Evolutionary conservation across 2,888 invertebrate genomes (phyloP).

Genomic region (Ectobius pallidus): DNA sequence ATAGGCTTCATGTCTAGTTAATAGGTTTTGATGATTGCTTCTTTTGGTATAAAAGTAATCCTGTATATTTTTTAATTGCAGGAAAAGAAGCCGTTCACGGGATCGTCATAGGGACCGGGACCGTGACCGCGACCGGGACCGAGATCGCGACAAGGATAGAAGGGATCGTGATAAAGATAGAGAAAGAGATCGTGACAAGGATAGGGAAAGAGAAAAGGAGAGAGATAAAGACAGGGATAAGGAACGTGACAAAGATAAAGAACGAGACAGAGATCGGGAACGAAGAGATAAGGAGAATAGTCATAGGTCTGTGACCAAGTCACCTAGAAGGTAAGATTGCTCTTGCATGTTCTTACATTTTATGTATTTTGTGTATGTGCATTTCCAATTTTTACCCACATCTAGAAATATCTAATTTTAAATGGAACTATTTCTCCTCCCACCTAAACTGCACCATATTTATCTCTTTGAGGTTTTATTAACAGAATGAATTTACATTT

Average conservation of each 20-base stretch:
- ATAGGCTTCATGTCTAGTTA: too few relatives aligned
- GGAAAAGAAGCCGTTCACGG: constrained; percentile 36
- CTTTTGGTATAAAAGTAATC: too few relatives aligned
- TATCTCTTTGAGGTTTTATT: too few relatives aligned
- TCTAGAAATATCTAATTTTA: too few relatives aligned
- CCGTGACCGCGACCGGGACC: constrained; percentile 45
- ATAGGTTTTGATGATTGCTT: too few relatives aligned
- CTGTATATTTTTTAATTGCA: too few relatives aligned
- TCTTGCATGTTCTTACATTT: not conserved
- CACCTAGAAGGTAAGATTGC: constrained; percentile 44
- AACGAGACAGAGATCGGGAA: constrained; percentile 49
- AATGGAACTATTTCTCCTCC: too few relatives aligned
- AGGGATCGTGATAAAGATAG: constrained; percentile 39
- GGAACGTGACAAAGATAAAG: constrained; percentile 46
- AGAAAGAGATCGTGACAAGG: constrained; percentile 48
- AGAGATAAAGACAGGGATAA: constrained; percentile 49
- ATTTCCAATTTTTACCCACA: too few relatives aligned
- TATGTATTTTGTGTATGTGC: not conserved
- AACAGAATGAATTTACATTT: too few relatives aligned
- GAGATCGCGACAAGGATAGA: constrained; percentile 18
- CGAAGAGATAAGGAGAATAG: constrained; percentile 44
- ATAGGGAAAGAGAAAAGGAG: constrained; percentile 49
- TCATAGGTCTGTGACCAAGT: constrained; percentile 43
- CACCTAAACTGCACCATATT: too few relatives aligned
- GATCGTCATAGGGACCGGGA: constrained; percentile 32